Conservation (phyloP, 2,113 vertebrate species). For the Saiga tatarica region DNA sequence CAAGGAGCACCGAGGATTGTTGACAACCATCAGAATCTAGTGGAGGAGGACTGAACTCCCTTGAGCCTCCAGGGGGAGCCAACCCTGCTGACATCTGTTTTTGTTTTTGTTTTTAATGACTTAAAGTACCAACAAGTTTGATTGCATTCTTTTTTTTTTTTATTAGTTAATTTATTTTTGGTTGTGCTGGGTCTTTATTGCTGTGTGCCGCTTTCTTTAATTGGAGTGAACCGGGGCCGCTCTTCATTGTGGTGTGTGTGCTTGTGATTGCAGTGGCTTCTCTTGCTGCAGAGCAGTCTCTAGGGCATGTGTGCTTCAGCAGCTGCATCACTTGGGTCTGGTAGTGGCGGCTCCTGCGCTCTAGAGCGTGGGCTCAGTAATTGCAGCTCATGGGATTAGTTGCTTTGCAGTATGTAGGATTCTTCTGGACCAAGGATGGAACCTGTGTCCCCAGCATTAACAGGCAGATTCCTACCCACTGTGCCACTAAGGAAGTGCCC, state of each 20-base stretch:
- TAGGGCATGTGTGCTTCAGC: neutral
- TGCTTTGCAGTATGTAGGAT: neutral
- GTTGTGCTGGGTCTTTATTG: neutral
- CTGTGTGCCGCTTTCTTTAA: neutral
- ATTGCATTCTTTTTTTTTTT: neutral
- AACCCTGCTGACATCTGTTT: neutral
- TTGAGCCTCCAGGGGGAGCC: neutral
- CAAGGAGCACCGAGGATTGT: neutral
- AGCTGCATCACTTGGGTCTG: neutral
- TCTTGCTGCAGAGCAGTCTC: neutral
- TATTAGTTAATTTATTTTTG: neutral
- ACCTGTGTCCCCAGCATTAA: neutral
- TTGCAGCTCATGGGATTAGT: neutral
- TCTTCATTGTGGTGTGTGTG: fast-evolving
- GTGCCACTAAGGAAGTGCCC: neutral
- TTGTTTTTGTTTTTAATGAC: neutral
- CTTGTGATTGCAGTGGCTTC: neutral
- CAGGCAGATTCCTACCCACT: neutral
- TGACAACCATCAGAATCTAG: neutral
- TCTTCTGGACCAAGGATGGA: neutral
- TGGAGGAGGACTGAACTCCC: neutral
- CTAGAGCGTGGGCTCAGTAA: neutral
- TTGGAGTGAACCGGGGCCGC: neutral
- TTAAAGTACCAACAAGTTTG: neutral
- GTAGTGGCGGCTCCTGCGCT: fast-evolving